These are phyloP conservation scores for Syrista parreyssii DNA, from an alignment of 2,888 invertebrate species.

Conservation along the genomic window DNA sequence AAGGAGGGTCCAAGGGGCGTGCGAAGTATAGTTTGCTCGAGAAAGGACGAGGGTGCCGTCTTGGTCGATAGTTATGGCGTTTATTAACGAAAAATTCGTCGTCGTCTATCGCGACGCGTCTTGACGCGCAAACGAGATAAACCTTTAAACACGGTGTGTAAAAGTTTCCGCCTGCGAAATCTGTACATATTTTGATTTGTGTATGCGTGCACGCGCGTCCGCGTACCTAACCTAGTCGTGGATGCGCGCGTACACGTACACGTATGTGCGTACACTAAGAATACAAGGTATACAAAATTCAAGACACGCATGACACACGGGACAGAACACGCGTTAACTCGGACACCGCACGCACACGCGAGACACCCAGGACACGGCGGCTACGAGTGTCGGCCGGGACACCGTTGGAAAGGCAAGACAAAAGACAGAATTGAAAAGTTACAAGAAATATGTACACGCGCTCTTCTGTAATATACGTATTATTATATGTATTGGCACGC, in stretches of 20 bases:
- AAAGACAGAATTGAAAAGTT: background rate
- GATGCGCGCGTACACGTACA: background rate
- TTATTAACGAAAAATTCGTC: background rate
- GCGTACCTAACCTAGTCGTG: conserved; percentile 7
- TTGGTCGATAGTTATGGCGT: background rate
- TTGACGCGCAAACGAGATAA: background rate
- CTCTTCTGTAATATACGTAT: conserved; percentile 7
- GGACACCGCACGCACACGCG: background rate
- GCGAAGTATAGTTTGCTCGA: conserved; percentile 1
- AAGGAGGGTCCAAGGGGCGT: conserved; percentile 11
- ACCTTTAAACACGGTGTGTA: background rate
- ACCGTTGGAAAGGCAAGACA: background rate
- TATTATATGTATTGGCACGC: background rate
- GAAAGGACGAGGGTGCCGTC: conserved; percentile 9
- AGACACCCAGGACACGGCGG: background rate
- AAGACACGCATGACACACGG: background rate
- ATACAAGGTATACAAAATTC: background rate
- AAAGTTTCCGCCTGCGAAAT: conserved; percentile 26
- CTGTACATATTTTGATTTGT: conserved; percentile 48
- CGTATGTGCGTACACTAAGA: background rate
- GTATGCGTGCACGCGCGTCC: conserved; percentile 35
- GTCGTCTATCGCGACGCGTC: background rate
- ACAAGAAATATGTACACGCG: background rate
- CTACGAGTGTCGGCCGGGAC: background rate
- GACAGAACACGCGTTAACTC: background rate